Base-by-base conservation (phyloP, 2,113 vertebrate species). In the Archocentrus centrarchus region DNA sequence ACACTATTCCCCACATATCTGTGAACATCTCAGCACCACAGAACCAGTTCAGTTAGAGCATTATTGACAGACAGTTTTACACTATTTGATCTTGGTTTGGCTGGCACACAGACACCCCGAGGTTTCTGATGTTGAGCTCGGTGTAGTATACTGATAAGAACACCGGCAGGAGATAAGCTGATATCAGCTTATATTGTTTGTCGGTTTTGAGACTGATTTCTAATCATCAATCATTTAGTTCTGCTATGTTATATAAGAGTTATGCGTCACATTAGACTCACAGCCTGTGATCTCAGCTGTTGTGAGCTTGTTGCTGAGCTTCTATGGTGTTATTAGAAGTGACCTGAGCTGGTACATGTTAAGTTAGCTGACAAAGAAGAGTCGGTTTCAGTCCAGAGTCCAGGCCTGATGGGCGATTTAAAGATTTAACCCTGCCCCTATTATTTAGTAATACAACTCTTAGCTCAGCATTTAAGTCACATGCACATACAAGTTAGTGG, bases 111-210 rank as follows among this genome's bases (percentile, higher is more conserved):
- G 62, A 76, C 80, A 75, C 59, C 73, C 85, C 24, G 58, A 22
- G 44, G 47, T 39, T 20, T 60, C n/a, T 66, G 55, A 80, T 2
- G 9, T 17, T 62, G 9, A 63, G 35, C 58, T 84, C 53, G 50
- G 62, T 60, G 68, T 32, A 77, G 57, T 77, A 84, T 91, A 62
- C 66, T 75, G 88, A 93, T 90, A 92, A 92, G 77, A 84, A 30
- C 59, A 15, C 3, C 58, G 73, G 50, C 53, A 57, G 59, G 6
- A 75, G 64, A 84, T 76, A 75, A 88, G 60, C 9, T 17, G 2
- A 64, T 85, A 60, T 83, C 37, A 81, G 77, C 35, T 81, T 81
- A 84, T 79, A 75, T 76, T 20, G 39, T 70, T 55, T n/a, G 35
- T 61, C 80, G 47, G 35, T 11, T 18, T 41, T 47, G 50, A 60